These are phyloP conservation scores for Crenichthys baileyi DNA, from an alignment of 2,797 vertebrate genomes.

Conservation along the genomic window DNA sequence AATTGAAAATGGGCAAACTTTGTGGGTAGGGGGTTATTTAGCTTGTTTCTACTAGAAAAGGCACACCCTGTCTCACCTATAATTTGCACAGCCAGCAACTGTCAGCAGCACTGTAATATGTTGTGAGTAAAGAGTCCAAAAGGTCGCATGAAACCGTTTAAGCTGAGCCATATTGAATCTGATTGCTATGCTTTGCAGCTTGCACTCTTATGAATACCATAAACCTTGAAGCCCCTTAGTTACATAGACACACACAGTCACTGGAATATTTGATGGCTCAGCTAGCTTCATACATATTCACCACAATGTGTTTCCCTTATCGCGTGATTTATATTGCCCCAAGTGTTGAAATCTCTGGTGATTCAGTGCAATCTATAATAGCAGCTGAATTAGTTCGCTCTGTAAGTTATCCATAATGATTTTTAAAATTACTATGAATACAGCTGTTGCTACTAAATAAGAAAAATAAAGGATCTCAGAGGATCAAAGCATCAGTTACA, in stretches of 20 bases:
- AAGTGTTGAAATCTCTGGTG: slow-evolving; percentile 6
- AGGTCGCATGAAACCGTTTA: slow-evolving; percentile 64
- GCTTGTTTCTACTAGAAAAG: slow-evolving; percentile 29
- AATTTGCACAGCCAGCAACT: slow-evolving; percentile 48
- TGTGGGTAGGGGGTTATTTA: not conserved
- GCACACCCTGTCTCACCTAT: not conserved
- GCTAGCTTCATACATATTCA: slow-evolving; percentile 46
- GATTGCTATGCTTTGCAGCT: slow-evolving; percentile 31
- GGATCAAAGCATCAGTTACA: not conserved
- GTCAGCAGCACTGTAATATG: slow-evolving; percentile 46
- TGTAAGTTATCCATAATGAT: slow-evolving; percentile 7
- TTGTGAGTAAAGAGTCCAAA: slow-evolving; percentile 42
- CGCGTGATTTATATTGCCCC: slow-evolving; percentile 22
- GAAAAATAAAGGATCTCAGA: not conserved
- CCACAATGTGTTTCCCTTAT: slow-evolving; percentile 36
- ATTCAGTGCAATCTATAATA: slow-evolving; percentile 30
- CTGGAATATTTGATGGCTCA: slow-evolving; percentile 22
- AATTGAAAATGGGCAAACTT: not conserved
- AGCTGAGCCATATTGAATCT: slow-evolving; percentile 49
- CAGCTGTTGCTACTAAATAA: slow-evolving; percentile 4
- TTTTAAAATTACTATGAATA: slow-evolving; percentile 7
- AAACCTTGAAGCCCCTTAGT: slow-evolving; percentile 36
- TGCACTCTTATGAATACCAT: slow-evolving; percentile 45
- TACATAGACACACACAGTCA: slow-evolving; percentile 18
- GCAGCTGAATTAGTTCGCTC: slow-evolving; percentile 16